Evolutionary conservation across 2,113 vertebrate genomes (phyloP).

Genomic region (Blennius ocellaris): DNA sequence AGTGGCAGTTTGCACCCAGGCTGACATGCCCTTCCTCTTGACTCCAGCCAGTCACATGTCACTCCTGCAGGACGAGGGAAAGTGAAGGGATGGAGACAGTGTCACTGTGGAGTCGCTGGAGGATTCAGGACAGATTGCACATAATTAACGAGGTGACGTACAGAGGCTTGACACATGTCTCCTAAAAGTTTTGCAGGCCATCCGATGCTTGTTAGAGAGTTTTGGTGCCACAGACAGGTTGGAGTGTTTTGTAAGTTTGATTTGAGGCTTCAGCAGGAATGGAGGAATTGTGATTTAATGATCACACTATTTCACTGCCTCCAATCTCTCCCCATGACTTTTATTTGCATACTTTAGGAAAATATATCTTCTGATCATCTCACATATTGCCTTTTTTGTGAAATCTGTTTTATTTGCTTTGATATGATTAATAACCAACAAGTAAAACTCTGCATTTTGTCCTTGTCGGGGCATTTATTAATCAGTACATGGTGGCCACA

Average conservation of each 20-base stretch:
- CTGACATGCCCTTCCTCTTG: slow-evolving; percentile 51
- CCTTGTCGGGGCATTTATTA: too few relatives aligned
- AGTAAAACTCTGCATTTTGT: too few relatives aligned
- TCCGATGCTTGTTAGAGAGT: slow-evolving; percentile 36
- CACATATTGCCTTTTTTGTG: too few relatives aligned
- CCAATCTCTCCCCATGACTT: too few relatives aligned
- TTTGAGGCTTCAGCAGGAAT: background rate
- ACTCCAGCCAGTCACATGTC: slow-evolving; percentile 57
- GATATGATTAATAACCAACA: too few relatives aligned
- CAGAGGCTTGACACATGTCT: slow-evolving; percentile 56
- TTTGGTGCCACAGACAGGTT: slow-evolving; percentile 25
- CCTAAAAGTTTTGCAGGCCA: slow-evolving; percentile 26
- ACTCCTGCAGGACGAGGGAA: slow-evolving; percentile 39
- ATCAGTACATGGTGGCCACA: too few relatives aligned
- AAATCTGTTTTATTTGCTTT: too few relatives aligned
- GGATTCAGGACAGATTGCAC: slow-evolving; percentile 50
- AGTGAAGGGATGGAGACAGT: slow-evolving; percentile 19
- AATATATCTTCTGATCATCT: too few relatives aligned
- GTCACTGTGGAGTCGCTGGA: slow-evolving; percentile 21
- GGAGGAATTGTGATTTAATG: too few relatives aligned
- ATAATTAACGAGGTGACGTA: slow-evolving; percentile 59
- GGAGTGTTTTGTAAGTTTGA: slow-evolving; percentile 25
- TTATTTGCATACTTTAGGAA: too few relatives aligned
- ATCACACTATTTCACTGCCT: too few relatives aligned
- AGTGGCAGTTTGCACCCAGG: slow-evolving; percentile 48